A percentile compares a stretch with the other conserved stretches of the same genome.
phyloP scores from a whole-genome alignment of 2,888 invertebrate species.

The Dermolepida albohirtum region DNA sequence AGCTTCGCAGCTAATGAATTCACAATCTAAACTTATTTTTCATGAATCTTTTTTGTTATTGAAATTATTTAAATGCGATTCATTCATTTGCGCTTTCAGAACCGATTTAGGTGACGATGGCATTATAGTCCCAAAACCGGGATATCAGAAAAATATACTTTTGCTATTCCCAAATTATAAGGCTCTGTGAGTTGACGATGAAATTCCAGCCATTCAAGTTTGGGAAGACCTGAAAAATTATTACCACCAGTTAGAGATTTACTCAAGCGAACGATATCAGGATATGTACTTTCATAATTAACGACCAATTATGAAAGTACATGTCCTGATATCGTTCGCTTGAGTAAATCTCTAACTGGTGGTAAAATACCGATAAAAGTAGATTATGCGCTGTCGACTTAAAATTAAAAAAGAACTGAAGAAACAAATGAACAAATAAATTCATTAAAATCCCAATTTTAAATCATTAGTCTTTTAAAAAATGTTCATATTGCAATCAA shows the following conservation, averaged over 20 bases:
- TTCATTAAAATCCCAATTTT: no score
- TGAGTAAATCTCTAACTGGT: conserved; percentile 95
- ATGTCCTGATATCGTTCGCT: conserved; percentile 87
- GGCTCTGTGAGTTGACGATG: conserved; percentile 94
- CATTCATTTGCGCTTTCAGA: conserved; percentile 93
- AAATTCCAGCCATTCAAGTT: conserved; percentile 95
- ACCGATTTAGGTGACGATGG: conserved; percentile 97
- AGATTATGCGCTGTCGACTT: no score
- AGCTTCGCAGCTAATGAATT: conserved; percentile 77
- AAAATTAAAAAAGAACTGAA: no score
- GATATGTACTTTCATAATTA: no score
- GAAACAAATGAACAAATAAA: no score
- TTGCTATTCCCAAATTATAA: conserved; percentile 90
- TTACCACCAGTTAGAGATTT: no score
- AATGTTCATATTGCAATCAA: no score
- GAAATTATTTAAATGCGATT: conserved; percentile 75
- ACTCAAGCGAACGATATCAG: no score
- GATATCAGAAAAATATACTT: conserved; percentile 85
- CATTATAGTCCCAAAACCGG: conserved; percentile 86
- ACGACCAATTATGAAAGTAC: conserved; percentile 90
- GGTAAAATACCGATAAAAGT: conserved; percentile 77
- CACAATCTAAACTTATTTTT: conserved; percentile 20
- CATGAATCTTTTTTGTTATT: conserved; percentile 57
- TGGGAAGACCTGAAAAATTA: conserved; percentile 90
- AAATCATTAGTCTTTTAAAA: no score